Conservation (phyloP, 2,888 invertebrate genomes). For the Acleris laterana region DNA sequence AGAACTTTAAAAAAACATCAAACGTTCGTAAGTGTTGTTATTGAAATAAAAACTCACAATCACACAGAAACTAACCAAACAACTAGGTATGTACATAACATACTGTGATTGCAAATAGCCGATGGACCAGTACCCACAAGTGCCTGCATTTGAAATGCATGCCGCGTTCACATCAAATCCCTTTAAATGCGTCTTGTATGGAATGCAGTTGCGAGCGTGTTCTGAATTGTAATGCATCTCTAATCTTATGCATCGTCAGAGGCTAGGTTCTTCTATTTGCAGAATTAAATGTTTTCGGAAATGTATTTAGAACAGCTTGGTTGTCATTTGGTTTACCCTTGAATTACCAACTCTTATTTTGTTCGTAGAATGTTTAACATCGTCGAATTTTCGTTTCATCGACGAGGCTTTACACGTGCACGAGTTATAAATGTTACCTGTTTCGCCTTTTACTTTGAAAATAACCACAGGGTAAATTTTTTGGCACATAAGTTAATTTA, state of each 20-base stretch:
- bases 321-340: too few relatives aligned
- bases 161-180: constrained; percentile 23
- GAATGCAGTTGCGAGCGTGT: constrained; percentile 33
- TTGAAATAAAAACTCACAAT: too few relatives aligned
- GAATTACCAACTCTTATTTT: too few relatives aligned
- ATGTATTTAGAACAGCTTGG: not conserved
- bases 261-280: not conserved
- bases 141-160: constrained; percentile 19
- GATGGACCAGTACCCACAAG: not conserved
- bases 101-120: not conserved
- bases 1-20: too few relatives aligned
- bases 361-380: too few relatives aligned
- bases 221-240: constrained; percentile 25
- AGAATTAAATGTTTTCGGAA: not conserved
- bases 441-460: too few relatives aligned
- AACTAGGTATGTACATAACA: not conserved
- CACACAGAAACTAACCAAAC: not conserved
- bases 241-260: constrained; percentile 21
- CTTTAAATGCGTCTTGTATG: constrained; percentile 21
- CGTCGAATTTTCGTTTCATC: too few relatives aligned
- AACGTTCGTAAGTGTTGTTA: too few relatives aligned
- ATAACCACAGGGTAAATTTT: too few relatives aligned
- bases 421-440: too few relatives aligned
- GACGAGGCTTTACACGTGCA: too few relatives aligned
- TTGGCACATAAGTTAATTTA: too few relatives aligned